Base-by-base conservation (phyloP, 2,888 invertebrate species). In the Lamproptera curius region DNA sequence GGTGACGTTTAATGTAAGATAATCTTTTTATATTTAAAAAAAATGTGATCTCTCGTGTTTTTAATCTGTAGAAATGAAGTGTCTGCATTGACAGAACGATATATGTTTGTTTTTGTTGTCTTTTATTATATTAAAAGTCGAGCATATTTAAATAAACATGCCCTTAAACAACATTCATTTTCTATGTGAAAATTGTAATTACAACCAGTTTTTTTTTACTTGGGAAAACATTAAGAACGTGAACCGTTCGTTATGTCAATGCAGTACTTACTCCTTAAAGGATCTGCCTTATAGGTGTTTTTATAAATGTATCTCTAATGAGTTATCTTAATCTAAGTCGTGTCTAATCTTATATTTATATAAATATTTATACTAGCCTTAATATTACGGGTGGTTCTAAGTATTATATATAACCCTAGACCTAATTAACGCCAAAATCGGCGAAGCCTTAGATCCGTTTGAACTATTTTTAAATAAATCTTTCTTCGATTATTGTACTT, bases 261-360 rank as follows among this genome's bases (percentile, higher is more conserved):
- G 78, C 74, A 70, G 73, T 68, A 70, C 56, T 56, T 56, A 66
- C 69, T 77, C 74, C 76, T 79, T 76, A 70, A 67, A 76, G 73
- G 72, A 78, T 81, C 83, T 86, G 85, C 85, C 85, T 86, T 86
- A 85, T 84, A 78, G 78, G 69, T 86, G 83, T 85, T 76, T 64
- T 78, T 80, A 77, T 77, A 78, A 74, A 73, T 74, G 61, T 81
- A 73, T 76, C 73, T 81, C 70, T 75, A 73, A 61, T 62, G 68
- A 71, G 62, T 68, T 54, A 61, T 59, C 53, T 59, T 59, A 61
- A 31, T 56, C 57, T 62, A 58, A 57, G 54, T 54, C 47, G 55
- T 54, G 53, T 50, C 42, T 54, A 54, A 63, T 67, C 62, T 58
- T 68, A 67, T 72, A 68, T 70, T 65, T 66, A 65, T 63, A 70